Evolutionary conservation across 2,888 invertebrate genomes (phyloP).

Genomic region (Deilephila elpenor): DNA sequence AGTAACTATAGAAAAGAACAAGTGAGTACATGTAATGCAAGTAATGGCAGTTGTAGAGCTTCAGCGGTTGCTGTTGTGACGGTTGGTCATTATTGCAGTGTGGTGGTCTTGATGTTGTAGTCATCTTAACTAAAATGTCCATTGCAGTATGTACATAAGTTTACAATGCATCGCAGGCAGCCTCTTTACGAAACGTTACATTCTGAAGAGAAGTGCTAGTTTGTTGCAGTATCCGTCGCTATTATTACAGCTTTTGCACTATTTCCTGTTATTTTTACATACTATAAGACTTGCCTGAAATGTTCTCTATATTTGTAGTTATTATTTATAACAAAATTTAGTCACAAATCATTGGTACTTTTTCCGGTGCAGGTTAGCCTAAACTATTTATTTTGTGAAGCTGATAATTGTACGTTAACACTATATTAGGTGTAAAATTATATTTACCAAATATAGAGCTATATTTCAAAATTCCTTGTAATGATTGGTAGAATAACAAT

Average conservation of each 20-base stretch:
- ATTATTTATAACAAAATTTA: not conserved
- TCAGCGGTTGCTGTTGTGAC: not conserved
- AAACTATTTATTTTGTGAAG: slow-evolving; percentile 14
- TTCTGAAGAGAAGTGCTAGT: not conserved
- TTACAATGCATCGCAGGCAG: not conserved
- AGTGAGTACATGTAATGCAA: not conserved
- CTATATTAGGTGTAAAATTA: slow-evolving; percentile 20
- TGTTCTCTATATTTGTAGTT: not conserved
- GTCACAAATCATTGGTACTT: slow-evolving; percentile 18
- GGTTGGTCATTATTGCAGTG: not conserved
- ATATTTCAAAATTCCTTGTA: slow-evolving; percentile 15
- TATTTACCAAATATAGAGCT: slow-evolving; percentile 26
- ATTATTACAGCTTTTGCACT: not conserved
- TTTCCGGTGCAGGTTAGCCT: slow-evolving; percentile 19
- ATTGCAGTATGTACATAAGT: not conserved
- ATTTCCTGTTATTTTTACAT: not conserved
- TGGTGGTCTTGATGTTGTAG: not conserved
- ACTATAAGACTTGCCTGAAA: slow-evolving; percentile 4
- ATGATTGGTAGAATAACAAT: slow-evolving; percentile 22
- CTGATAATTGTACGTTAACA: slow-evolving; percentile 13
- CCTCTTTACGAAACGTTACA: not conserved
- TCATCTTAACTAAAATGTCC: not conserved
- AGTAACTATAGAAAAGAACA: not conserved
- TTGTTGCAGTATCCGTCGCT: not conserved
- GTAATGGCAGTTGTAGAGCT: not conserved